Percentiles rank a stretch among this genome's conserved stretches.
These are phyloP conservation scores for Bugulina stolonifera DNA, from an alignment of 2,888 invertebrate species.

Conservation along the genomic window DNA sequence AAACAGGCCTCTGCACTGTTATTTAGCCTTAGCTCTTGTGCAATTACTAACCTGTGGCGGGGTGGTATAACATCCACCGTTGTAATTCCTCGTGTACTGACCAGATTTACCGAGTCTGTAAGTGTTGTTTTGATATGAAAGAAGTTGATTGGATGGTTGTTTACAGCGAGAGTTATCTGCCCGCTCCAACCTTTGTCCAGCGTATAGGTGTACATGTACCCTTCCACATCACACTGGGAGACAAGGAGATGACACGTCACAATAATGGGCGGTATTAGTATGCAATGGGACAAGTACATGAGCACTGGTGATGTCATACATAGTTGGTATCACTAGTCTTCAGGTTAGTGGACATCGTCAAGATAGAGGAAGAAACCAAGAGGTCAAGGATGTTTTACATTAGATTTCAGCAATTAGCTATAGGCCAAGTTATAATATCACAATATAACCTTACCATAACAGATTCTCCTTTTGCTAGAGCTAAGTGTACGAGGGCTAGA, in stretches of 20 bases:
- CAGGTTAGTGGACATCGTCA: background rate
- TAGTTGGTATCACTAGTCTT: background rate
- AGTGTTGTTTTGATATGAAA: background rate
- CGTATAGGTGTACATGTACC: background rate
- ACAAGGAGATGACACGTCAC: background rate
- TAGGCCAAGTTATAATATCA: too few relatives aligned
- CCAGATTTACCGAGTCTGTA: background rate
- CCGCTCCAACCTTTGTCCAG: slow-evolving; percentile 15
- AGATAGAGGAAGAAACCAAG: background rate
- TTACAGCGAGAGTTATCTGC: background rate
- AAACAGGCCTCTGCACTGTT: too few relatives aligned
- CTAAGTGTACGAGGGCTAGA: background rate
- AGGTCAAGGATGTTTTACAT: too few relatives aligned
- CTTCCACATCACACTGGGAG: background rate
- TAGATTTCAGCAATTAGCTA: too few relatives aligned
- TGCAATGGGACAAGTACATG: background rate
- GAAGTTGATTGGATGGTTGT: background rate
- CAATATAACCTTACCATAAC: slow-evolving; percentile 10
- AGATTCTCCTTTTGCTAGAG: background rate
- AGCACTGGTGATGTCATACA: background rate
- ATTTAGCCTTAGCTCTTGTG: too few relatives aligned
- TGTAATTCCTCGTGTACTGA: background rate
- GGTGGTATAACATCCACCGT: slow-evolving; percentile 8
- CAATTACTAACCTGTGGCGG: background rate
- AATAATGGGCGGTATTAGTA: background rate